A percentile compares a stretch with the other conserved stretches of the same genome.
Evolutionary conservation across 2,113 vertebrate species (phyloP).

Genomic region (Tachysurus vachellii): DNA sequence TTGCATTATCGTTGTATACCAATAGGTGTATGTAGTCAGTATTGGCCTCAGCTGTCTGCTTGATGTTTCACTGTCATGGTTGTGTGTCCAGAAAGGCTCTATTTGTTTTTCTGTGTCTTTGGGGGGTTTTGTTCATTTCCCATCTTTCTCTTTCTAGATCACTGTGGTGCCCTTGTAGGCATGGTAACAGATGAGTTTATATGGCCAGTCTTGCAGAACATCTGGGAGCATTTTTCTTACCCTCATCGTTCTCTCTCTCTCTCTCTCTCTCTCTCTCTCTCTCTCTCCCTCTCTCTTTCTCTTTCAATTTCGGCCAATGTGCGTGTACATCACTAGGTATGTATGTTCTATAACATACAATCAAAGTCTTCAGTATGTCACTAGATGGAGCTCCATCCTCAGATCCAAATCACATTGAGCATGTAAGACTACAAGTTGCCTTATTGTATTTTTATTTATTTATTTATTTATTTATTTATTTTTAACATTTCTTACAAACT

Average conservation of each 20-base stretch:
- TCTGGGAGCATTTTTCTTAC: constrained; percentile 36
- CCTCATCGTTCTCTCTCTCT: constrained; percentile 10
- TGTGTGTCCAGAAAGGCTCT: constrained; percentile 27
- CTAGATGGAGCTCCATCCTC: constrained; percentile 46
- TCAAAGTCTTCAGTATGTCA: neutral
- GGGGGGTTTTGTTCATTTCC: constrained; percentile 15
- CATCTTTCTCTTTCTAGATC: constrained; percentile 11
- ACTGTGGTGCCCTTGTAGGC: constrained; percentile 28
- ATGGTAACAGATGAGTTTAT: constrained; percentile 48
- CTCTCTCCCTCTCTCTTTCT: constrained; percentile 14
- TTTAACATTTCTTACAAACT: neutral
- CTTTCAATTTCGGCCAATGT: neutral
- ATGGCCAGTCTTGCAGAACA: constrained; percentile 25
- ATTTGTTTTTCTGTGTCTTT: constrained; percentile 37
- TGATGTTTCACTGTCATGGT: constrained; percentile 29
- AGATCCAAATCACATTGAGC: constrained; percentile 3
- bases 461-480: no score
- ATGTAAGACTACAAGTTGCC: neutral
- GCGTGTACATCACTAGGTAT: neutral
- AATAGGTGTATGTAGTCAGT: neutral
- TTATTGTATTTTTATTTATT: neutral
- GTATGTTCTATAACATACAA: neutral
- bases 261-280: constrained; percentile 20
- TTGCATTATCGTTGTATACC: neutral
- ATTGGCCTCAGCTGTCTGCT: neutral